Base-by-base conservation (phyloP, 2,797 vertebrate species). In the Hoplostethus atlanticus region DNA sequence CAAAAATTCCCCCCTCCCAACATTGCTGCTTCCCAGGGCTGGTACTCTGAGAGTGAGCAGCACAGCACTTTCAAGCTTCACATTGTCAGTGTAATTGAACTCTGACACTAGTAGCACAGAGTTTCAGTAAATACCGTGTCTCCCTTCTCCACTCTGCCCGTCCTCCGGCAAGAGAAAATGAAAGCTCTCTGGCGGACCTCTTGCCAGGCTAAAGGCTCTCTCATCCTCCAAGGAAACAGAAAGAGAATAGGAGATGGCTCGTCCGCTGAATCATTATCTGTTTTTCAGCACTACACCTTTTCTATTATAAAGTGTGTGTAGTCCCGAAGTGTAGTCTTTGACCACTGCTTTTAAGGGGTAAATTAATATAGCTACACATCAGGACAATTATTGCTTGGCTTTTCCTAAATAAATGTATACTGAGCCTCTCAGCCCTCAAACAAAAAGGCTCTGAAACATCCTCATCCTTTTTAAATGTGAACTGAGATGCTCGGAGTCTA, bases 21-120 rank as follows among this genome's bases (percentile, higher is more conserved):
- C 71, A 42, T 63, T 50, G 38, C 30, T 77, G 64, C 63, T 79
- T 76, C 15, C 16, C 38, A 5, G 48, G 63, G 36, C n/a, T 64
- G 60, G 64, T 62, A 34, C 17, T 53, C 66, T 64, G 66, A 80
- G 51, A 74, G 62, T 60, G 52, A 84, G 72, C 63, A 73, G 60
- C 48, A 28, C 46, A 59, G 58, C 52, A 76, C 73, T 85, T 81
- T 57, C 86, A 83, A 81, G 66, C 74, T 72, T 71, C 4, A 51
- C 55, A 8, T 56, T 76, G 68, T 76, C 77, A 59, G 63, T 48
- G 62, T 81, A 85, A 87, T 64, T 84, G 59, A 88, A 90, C 74
- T 77, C 60, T 87, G 82, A 86, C 77, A 86, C 53, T 65, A 75
- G 67, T 62, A 40, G 73, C 11, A 7, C 48, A 79, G 64, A 78